Evolutionary conservation across 2,113 vertebrate genomes (phyloP).

Genomic region (Psilopsiagon aymara): DNA sequence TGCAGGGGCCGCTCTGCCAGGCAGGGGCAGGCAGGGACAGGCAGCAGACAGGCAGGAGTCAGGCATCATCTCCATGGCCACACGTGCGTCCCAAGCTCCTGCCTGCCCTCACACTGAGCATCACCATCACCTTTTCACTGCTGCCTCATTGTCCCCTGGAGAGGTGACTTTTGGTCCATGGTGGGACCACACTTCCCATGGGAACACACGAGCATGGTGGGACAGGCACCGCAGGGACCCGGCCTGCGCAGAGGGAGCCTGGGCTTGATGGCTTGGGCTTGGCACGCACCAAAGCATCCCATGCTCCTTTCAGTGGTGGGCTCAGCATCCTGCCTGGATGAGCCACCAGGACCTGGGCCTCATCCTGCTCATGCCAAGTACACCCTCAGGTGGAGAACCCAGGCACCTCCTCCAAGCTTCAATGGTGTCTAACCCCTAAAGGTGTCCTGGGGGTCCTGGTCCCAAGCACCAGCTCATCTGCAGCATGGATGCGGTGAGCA

Average conservation of each 20-base stretch:
- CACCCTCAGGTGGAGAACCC: not conserved
- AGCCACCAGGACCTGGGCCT: not conserved
- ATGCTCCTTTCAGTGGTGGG: not conserved
- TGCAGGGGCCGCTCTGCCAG: slow-evolving; percentile 89
- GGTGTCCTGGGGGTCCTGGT: not conserved
- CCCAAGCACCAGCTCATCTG: too few species aligned
- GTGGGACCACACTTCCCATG: not conserved
- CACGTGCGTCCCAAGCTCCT: not conserved
- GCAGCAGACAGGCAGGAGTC: not conserved
- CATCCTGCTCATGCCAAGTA: not conserved
- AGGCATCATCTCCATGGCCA: not conserved
- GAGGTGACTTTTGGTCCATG: not conserved
- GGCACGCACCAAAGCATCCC: not conserved
- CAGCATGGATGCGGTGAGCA: not conserved
- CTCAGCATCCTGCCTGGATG: not conserved
- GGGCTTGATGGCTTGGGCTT: too few species aligned
- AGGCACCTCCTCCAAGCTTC: not conserved
- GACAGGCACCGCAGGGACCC: not conserved
- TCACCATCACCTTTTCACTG: not conserved
- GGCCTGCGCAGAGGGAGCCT: not conserved
- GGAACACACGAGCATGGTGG: not conserved
- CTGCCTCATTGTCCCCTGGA: not conserved
- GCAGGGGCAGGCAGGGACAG: not conserved
- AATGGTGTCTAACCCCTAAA: not conserved
- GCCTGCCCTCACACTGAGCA: not conserved